phyloP scores from a whole-genome alignment of 2,888 invertebrate species.

The Dascillus cervinus region DNA sequence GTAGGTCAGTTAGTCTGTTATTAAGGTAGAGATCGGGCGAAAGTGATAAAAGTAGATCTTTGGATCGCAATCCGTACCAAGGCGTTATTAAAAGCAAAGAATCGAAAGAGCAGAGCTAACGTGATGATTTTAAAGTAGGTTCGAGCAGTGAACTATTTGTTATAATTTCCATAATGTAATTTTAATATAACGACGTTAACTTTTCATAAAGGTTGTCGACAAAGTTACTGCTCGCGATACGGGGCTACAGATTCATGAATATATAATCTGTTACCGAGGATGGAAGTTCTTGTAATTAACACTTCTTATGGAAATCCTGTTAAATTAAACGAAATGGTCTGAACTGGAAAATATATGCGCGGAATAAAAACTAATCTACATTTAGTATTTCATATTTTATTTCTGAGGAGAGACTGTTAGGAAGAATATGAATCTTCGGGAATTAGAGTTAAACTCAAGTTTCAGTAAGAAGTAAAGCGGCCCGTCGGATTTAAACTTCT shows the following conservation, averaged over 20 bases:
- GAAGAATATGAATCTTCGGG: too few relatives aligned
- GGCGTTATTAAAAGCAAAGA: too few relatives aligned
- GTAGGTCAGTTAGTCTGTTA: too few relatives aligned
- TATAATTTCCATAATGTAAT: constrained; percentile 19
- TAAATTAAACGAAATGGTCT: constrained; percentile 34
- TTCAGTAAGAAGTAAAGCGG: constrained; percentile 22
- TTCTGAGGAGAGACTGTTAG: constrained; percentile 15
- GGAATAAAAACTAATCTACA: constrained; percentile 36
- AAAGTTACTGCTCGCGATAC: constrained; percentile 10
- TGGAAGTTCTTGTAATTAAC: constrained; percentile 28
- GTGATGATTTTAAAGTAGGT: too few relatives aligned
- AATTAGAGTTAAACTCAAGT: constrained; percentile 21
- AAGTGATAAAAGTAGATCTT: too few relatives aligned
- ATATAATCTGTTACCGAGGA: constrained; percentile 25
- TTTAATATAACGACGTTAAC: constrained; percentile 22
- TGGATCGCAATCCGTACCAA: too few relatives aligned
- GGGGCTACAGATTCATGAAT: constrained; percentile 26
- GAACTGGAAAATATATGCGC: constrained; percentile 32
- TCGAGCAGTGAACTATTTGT: constrained; percentile 13
- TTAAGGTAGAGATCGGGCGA: too few relatives aligned
- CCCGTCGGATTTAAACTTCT: constrained; percentile 24
- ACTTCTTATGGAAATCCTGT: constrained; percentile 29
- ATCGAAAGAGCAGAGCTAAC: too few relatives aligned
- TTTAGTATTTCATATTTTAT: constrained; percentile 34
- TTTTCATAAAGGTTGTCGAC: constrained; percentile 18